Base-by-base conservation (phyloP, 2,888 invertebrate species). In the Brachyptera risi region DNA sequence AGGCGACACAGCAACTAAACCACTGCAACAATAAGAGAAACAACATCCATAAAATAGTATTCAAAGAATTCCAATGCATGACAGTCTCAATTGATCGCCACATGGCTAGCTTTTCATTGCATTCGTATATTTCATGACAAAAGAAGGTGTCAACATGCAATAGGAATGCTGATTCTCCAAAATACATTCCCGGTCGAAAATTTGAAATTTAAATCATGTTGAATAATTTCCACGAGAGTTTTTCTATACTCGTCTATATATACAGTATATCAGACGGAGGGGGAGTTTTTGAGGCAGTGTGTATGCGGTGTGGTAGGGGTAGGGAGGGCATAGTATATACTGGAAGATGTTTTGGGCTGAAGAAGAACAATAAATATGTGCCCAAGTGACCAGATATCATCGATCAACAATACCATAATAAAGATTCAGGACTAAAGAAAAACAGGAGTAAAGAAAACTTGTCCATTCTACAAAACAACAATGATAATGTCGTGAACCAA, bases 161-260 rank as follows among this genome's bases (percentile, higher is more conserved):
- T 27, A 27, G 50, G 50, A 51, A 51, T 51, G 50, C 50, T 51
- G 50, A 51, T 51, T 27, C 31, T 24, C 50, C 17, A 15, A 15
- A 51, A 51, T 51, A 27, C 27, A 51, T 51, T 51, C 50, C 27
- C 24, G 7, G 24, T n/a, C 17, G 15, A 15, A 51, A 27, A 51
- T 51, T 51, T 51, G 50, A 51, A 51, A 51, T 51, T 51, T 51
- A 51, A 51, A 51, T 51, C n/a, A 26, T 26, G 50, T 17, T 27
- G 50, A 26, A 51, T 51, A 51, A 27, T 51, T 51, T 51, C 13
- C 27, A 11, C n/a, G n/a, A n/a, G n/a, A n/a, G n/a, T n/a, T n/a
- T n/a, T n/a, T n/a, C n/a, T n/a, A n/a, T n/a, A n/a, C n/a, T n/a
- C n/a, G n/a, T n/a, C n/a, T n/a, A n/a, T n/a, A n/a, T n/a, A n/a